A percentile compares a stretch with the other conserved stretches of the same genome.
Conservation (phyloP, 1,140 invertebrate species). For the Pseudomyrmex cubaensis region DNA sequence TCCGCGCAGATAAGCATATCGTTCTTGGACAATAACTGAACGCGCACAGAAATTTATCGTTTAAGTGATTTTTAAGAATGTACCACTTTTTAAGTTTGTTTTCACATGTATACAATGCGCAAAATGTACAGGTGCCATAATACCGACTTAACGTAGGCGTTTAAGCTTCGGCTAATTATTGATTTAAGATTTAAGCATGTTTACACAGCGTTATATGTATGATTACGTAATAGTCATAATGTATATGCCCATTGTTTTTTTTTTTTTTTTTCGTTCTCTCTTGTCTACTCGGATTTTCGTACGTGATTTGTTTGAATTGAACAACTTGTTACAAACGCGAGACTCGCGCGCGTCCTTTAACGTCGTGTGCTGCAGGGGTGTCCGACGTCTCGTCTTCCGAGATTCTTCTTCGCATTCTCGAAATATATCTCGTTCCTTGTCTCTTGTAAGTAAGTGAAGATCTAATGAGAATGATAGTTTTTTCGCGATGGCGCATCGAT, state of each 20-base stretch:
- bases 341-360: neutral
- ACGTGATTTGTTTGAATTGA: constrained; percentile 7
- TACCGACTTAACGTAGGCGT: neutral
- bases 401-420: neutral
- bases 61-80: neutral
- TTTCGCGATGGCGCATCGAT: no score
- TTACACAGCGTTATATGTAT: neutral
- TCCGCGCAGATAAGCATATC: constrained; percentile 31
- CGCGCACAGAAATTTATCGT: neutral
- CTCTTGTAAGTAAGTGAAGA: no score
- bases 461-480: no score
- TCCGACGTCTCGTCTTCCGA: neutral
- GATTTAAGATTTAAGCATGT: constrained; percentile 5
- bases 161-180: neutral
- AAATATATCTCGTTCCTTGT: no score
- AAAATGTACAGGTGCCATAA: constrained; percentile 43
- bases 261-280: constrained; percentile 36
- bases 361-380: neutral
- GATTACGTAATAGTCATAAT: constrained; percentile 11
- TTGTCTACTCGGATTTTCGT: constrained; percentile 13
- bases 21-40: constrained; percentile 25
- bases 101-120: neutral
- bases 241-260: constrained; percentile 14
- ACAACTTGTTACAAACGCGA: constrained; percentile 1
- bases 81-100: constrained; percentile 22